Percentiles rank a stretch among this genome's conserved stretches.
These are phyloP conservation scores for Globodera ellingtonae DNA, from an alignment of 1,140 invertebrate genomes.

Conservation along the genomic window DNA sequence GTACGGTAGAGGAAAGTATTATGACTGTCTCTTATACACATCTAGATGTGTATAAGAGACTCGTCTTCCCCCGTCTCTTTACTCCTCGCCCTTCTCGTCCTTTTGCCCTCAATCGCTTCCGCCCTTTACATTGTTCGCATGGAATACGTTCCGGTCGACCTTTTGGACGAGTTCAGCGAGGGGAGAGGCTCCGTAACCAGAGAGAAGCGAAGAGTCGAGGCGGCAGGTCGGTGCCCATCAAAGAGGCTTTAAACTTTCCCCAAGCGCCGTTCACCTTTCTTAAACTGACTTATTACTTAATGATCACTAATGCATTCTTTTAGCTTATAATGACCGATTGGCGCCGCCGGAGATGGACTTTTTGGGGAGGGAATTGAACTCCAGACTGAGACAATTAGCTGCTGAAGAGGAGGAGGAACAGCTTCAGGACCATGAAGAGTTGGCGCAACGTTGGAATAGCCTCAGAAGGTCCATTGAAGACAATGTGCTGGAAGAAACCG, in stretches of 20 bases:
- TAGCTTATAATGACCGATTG: neutral
- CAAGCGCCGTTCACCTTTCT: too few species aligned
- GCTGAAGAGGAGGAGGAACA: neutral
- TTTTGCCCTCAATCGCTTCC: neutral
- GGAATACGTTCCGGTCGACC: neutral
- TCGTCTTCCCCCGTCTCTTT: too few species aligned
- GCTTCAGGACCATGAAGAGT: neutral
- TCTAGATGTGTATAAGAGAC: too few species aligned
- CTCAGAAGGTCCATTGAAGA: neutral
- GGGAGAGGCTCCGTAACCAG: neutral
- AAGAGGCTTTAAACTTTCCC: too few species aligned
- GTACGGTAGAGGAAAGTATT: too few species aligned
- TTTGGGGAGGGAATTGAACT: neutral
- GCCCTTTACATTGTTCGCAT: neutral
- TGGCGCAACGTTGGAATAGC: neutral
- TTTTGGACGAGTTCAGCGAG: neutral
- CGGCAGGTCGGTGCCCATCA: too few species aligned
- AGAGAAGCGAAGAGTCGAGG: neutral
- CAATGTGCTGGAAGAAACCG: neutral
- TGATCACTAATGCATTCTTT: too few species aligned
- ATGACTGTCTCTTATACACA: too few species aligned
- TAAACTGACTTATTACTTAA: too few species aligned
- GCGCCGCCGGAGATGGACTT: neutral
- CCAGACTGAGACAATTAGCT: neutral
- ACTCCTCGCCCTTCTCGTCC: neutral